A percentile compares a stretch with the other conserved stretches of the same genome.
Evolutionary conservation across 2,888 invertebrate genomes (phyloP).

Genomic region (Trypoxylon attenuatum): DNA sequence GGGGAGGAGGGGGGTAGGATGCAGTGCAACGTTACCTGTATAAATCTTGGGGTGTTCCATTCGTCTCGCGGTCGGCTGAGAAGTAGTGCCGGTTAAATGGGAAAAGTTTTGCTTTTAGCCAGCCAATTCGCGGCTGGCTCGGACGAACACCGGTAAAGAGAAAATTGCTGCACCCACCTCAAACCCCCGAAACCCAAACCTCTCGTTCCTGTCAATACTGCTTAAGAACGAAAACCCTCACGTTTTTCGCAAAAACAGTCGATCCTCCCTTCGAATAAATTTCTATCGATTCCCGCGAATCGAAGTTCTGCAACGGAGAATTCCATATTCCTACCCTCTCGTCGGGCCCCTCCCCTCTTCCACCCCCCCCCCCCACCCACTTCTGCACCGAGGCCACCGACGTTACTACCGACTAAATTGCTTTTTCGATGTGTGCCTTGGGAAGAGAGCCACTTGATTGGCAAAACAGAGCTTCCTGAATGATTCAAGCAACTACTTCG

Average conservation of each 20-base stretch:
- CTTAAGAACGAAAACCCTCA: constrained; percentile 27
- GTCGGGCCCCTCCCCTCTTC: too few species aligned
- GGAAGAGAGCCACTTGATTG: constrained; percentile 1
- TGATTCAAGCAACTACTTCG: constrained; percentile 35
- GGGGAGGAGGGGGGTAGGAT: too few species aligned
- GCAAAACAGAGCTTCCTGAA: constrained; percentile 33
- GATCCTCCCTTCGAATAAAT: background rate
- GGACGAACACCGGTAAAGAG: constrained; percentile 12
- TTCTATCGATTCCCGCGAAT: background rate
- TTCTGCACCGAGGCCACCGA: constrained; percentile 20
- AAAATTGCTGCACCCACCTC: constrained; percentile 28
- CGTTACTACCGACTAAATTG: constrained; percentile 23
- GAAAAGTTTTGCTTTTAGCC: constrained; percentile 53
- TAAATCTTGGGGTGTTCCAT: constrained; percentile 37
- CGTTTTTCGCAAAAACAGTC: background rate
- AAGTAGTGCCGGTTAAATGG: constrained; percentile 47
- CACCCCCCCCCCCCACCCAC: too few species aligned
- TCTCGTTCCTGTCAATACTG: constrained; percentile 26
- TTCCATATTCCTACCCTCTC: background rate
- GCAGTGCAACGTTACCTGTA: too few species aligned
- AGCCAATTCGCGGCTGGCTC: constrained; percentile 37
- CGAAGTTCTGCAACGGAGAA: background rate
- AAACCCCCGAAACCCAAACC: too few species aligned
- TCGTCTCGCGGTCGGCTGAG: constrained; percentile 26
- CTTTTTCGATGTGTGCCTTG: constrained; percentile 18